Base-by-base conservation (phyloP, 2,888 invertebrate genomes). In the Campoplex capitator region DNA sequence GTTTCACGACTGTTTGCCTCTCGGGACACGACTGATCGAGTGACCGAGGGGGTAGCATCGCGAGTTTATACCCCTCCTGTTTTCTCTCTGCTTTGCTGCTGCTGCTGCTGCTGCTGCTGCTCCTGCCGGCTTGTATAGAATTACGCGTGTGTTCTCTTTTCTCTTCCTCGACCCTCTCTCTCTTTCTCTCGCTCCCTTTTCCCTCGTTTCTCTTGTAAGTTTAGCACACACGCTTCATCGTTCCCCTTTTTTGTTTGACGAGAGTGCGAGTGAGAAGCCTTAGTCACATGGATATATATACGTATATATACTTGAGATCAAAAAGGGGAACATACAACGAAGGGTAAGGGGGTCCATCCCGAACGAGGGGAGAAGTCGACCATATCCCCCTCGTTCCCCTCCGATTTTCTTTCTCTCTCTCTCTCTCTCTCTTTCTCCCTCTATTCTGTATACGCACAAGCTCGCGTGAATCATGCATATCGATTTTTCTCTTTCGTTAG, bases 401-500 rank as follows among this genome's bases (percentile, higher is more conserved):
- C 76, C 84, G 67, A 79, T 81, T 86, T 83, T 88, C 84, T 85
- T 83, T 75, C 88, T 88, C 88, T 42, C 56, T 35, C 56, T 83
- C 78, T 83, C 78, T 77, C 68, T 51, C 74, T 51, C 71, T 68
- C 51, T 23, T 35, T 48, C 78, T 78, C 56, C 45, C 45, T 70
- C 70, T 54, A 16, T 70, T 56, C 56, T 58, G 78, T 70, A 56
- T 71, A 56, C 62, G 82, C 67, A 56, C 62, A 83, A 74, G 88
- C 90, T 87, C 90, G 93, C 93, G 93, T 94, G 94, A 94, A 94
- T 94, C 94, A 94, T 93, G 93, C 94, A 93, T 94, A 94, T 94
- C 94, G 94, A 94, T 94, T 94, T 94, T 80, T 80, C 80, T 94
- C 93, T 92, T 92, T 90, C 89, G 91, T 91, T 91, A 88, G 81